Conservation (phyloP, 2,797 vertebrate genomes). For the Brotula barbata region DNA sequence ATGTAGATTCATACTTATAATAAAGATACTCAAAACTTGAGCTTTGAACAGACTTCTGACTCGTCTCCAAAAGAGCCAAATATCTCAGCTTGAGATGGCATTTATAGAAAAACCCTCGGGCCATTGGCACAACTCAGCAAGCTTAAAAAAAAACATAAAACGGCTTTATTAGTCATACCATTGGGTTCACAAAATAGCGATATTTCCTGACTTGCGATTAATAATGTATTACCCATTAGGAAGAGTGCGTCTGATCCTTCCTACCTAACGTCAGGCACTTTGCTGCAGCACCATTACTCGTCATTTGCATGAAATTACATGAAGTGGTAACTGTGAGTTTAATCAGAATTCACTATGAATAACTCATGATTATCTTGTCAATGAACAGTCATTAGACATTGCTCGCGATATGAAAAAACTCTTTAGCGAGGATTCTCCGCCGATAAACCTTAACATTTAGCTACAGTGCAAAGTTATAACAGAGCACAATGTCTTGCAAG, state of each 20-base stretch:
- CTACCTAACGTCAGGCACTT: not conserved
- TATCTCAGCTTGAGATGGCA: too few relatives aligned
- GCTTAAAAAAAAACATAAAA: not conserved
- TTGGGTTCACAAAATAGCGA: not conserved
- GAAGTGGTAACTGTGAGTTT: not conserved
- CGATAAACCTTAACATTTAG: too few relatives aligned
- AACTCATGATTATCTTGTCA: not conserved
- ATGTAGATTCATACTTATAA: too few relatives aligned
- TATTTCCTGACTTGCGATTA: not conserved
- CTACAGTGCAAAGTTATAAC: too few relatives aligned
- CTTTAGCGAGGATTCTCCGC: too few relatives aligned
- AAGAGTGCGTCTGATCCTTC: not conserved
- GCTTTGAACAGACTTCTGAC: too few relatives aligned
- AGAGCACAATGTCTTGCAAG: too few relatives aligned
- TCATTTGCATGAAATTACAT: not conserved
- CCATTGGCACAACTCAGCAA: too few relatives aligned
- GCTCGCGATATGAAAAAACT: too few relatives aligned
- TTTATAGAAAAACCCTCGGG: too few relatives aligned
- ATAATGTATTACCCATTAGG: not conserved
- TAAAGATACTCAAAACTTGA: too few relatives aligned
- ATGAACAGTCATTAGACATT: not conserved
- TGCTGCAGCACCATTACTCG: not conserved
- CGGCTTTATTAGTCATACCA: not conserved
- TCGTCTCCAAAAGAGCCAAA: too few relatives aligned
- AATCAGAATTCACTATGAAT: not conserved